Percentiles rank a stretch among this genome's conserved stretches.
These are phyloP conservation scores for Parapsyche elsis DNA, from an alignment of 1,140 invertebrate species.

Conservation along the genomic window DNA sequence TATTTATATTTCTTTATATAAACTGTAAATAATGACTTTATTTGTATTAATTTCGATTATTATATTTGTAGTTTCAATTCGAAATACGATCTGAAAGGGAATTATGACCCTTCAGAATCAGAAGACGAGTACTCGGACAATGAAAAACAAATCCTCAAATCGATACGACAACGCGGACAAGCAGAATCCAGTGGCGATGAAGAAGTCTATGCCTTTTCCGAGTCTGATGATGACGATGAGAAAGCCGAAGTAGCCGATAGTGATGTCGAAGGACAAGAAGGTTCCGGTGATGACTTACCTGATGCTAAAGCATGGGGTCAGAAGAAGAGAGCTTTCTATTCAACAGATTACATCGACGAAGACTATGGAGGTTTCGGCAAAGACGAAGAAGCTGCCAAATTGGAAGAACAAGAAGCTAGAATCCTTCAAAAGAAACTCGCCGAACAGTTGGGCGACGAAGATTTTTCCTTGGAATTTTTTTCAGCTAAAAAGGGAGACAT, in stretches of 20 bases:
- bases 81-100: conserved; percentile 63
- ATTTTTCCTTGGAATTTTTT: conserved; percentile 80
- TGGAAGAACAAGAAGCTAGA: conserved; percentile 88
- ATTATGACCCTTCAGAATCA: conserved; percentile 75
- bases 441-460: conserved; percentile 82
- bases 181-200: conserved; percentile 73
- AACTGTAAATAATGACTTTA: not conserved
- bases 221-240: conserved; percentile 66
- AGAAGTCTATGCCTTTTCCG: conserved; percentile 74
- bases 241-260: conserved; percentile 71
- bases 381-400: conserved; percentile 78
- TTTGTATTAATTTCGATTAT: not conserved
- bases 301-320: conserved; percentile 88
- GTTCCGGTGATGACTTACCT: conserved; percentile 77
- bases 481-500: conserved; percentile 59
- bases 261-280: conserved; percentile 77
- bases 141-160: conserved; percentile 73
- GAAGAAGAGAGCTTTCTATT: conserved; percentile 82
- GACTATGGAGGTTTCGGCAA: conserved; percentile 82
- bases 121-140: conserved; percentile 76
- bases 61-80: conserved; percentile 59
- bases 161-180: conserved; percentile 68
- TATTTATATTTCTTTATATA: not conserved
- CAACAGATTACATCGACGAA: conserved; percentile 88
- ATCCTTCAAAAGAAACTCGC: conserved; percentile 82